These are phyloP conservation scores for Phylloscopus trochiloides DNA, from an alignment of 2,113 vertebrate genomes.

Conservation along the genomic window DNA sequence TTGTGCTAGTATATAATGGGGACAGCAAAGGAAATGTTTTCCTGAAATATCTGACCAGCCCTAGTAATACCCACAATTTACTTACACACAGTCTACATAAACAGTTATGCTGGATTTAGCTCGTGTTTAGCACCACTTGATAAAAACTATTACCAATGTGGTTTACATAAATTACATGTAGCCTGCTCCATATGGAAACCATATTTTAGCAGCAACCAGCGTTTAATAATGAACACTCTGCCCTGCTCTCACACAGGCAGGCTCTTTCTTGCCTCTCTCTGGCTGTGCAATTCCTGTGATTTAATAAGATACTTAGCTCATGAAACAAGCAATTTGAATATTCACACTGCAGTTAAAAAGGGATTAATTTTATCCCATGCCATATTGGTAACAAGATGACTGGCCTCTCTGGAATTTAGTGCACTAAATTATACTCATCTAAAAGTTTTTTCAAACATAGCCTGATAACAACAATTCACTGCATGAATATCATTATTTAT, in stretches of 20 bases:
- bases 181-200: constrained; percentile 61
- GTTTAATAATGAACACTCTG: constrained; percentile 52
- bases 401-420: constrained; percentile 80
- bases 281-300: constrained; percentile 43
- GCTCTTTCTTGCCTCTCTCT: not conserved
- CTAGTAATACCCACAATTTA: constrained; percentile 42
- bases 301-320: constrained; percentile 81
- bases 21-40: constrained; percentile 1
- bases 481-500: constrained; percentile 58
- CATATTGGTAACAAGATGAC: constrained; percentile 81
- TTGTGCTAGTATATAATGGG: not conserved
- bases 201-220: constrained; percentile 60
- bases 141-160: constrained; percentile 59
- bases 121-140: constrained; percentile 58
- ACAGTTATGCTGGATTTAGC: constrained; percentile 30
- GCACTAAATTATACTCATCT: constrained; percentile 82
- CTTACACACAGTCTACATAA: constrained; percentile 19
- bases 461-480: constrained; percentile 72
- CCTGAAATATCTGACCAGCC: constrained; percentile 26
- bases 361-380: constrained; percentile 77
- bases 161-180: constrained; percentile 68
- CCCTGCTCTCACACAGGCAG: not conserved
- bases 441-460: constrained; percentile 78
- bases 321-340: constrained; percentile 83
- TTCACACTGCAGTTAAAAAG: constrained; percentile 80